Evolutionary conservation across 1,140 invertebrate genomes (phyloP).

Genomic region (Hyles euphorbiae): DNA sequence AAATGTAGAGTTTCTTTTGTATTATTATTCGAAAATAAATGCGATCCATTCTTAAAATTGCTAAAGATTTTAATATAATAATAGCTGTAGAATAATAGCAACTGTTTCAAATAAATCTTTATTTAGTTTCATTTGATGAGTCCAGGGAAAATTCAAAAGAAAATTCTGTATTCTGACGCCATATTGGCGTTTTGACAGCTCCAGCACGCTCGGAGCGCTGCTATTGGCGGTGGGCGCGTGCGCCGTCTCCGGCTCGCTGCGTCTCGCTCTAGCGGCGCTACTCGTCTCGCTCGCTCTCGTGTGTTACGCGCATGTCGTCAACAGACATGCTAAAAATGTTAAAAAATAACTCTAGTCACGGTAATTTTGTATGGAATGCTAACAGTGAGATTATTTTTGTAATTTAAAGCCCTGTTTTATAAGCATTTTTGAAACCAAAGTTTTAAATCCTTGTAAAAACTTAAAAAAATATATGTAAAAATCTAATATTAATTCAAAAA

Average conservation of each 20-base stretch:
- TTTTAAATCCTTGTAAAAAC: too few relatives aligned
- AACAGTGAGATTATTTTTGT: too few relatives aligned
- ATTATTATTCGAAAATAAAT: too few relatives aligned
- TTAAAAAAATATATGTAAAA: too few relatives aligned
- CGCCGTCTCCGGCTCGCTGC: conserved; percentile 47
- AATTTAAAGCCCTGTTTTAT: too few relatives aligned
- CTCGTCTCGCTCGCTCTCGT: conserved; percentile 51
- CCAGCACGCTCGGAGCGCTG: conserved; percentile 31
- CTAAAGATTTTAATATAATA: too few relatives aligned
- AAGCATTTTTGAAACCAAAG: too few relatives aligned
- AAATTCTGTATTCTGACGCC: neutral
- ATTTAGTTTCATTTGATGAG: neutral
- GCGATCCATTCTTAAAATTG: too few relatives aligned
- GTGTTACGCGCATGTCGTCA: conserved; percentile 33
- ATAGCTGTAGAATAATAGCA: too few relatives aligned
- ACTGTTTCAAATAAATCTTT: neutral
- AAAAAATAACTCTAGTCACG: neutral
- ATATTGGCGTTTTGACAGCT: conserved; percentile 12
- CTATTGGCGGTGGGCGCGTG: conserved; percentile 41
- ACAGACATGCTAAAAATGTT: conserved; percentile 7
- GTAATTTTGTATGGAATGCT: neutral
- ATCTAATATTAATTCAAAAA: too few relatives aligned
- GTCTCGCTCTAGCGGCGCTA: conserved; percentile 56
- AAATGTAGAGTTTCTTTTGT: too few relatives aligned
- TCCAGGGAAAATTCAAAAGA: neutral